Evolutionary conservation across 2,113 vertebrate genomes (phyloP), one percentile per base, ranked within the genome.

Genomic region (Chionomys nivalis): DNA sequence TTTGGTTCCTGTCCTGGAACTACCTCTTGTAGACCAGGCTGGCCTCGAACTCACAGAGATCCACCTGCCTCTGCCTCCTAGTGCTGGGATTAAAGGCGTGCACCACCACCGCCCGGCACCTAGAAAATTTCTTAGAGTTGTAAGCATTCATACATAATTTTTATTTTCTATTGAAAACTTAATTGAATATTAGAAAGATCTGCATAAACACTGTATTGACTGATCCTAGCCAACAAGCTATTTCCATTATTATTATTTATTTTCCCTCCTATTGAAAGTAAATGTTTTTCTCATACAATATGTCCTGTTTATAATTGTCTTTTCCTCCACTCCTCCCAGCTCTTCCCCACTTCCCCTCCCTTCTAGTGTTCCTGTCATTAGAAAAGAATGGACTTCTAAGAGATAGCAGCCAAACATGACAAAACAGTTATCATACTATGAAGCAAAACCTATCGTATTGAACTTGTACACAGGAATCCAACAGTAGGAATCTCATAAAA

Each of bases 141-240:
- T 55, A 87, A 21, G 5, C 31, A 87, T 87, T 82, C 28, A 7
- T 11, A 72, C 3, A 6, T 90, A 42, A 77, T 86, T 79, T 96
- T 31, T 33, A 65, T 83, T 97, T 92, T 12, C 14, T 79, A n/a
- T 92, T 91, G 65, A 66, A 55, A 96, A 85, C 75, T 33, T 17
- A 89, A 52, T 58, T 3, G 21, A 85, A 26, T 68, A 14, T 76
- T 95, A 76, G n/a, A 68, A 86, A 70, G 7, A 26, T 12, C 1
- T 55, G 76, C 58, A 79, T 44, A 77, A 66, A 55, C 16, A 72
- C 19, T 44, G 26, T 49, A 89, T 89, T 33, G 65, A 31, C 16
- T 98, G 36, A 79, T 83, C 55, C 33, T 97, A 93, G 58, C 76
- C 79, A 92, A 82, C 55, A 85, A 96, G 17, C 78, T 28, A 1